Conservation (phyloP, 2,113 vertebrate species). For the Hypanus sabinus region DNA sequence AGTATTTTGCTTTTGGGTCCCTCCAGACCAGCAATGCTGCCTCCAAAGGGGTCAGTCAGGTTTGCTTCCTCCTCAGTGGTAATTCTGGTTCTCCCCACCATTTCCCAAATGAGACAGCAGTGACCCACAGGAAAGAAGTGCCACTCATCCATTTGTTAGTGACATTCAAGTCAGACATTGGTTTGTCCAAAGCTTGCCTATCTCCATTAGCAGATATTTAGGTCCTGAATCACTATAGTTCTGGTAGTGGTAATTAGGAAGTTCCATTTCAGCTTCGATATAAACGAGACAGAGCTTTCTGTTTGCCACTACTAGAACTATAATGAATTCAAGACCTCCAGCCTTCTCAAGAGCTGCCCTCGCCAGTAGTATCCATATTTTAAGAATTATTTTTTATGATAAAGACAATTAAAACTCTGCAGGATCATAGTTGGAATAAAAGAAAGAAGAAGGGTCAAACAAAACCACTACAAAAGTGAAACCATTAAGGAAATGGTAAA, state of each 20-base stretch:
- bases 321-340: background rate
- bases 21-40: background rate
- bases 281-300: background rate
- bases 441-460: background rate
- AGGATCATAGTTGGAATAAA: background rate
- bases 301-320: background rate
- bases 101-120: background rate
- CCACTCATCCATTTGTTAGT: background rate
- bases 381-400: background rate
- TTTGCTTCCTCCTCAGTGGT: no score
- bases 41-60: background rate
- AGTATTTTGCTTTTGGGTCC: no score
- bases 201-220: background rate
- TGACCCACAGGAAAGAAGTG: background rate
- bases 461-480: background rate
- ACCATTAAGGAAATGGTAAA: background rate
- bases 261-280: background rate
- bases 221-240: background rate
- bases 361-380: background rate
- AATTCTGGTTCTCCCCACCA: no score
- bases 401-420: background rate
- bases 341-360: background rate
- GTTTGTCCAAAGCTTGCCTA: no score
- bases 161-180: background rate
- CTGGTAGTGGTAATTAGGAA: no score